These are phyloP conservation scores for Meteorus sp. DNA, from an alignment of 1,140 invertebrate species.

Conservation along the genomic window DNA sequence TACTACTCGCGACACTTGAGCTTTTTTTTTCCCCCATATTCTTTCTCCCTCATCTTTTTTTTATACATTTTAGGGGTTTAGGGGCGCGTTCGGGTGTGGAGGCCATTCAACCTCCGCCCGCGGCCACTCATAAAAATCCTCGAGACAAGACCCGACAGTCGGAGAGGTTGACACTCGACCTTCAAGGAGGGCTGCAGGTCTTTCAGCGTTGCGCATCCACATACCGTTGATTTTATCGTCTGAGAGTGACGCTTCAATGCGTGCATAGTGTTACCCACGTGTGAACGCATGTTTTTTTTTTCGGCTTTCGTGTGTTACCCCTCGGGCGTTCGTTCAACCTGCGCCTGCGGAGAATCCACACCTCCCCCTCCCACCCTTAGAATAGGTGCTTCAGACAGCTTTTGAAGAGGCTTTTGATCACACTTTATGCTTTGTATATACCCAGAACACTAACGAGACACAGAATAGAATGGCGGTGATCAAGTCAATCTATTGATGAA, in stretches of 20 bases:
- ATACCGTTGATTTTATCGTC: constrained; percentile 20
- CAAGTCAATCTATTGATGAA: too few relatives aligned
- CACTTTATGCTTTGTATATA: constrained; percentile 4
- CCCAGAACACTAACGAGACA: not conserved
- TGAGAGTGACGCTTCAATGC: constrained; percentile 12
- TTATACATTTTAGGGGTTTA: constrained; percentile 12
- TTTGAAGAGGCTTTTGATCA: constrained; percentile 18
- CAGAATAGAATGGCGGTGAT: too few relatives aligned
- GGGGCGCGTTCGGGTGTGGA: constrained; percentile 19
- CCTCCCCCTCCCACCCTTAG: not conserved
- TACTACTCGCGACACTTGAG: too few relatives aligned
- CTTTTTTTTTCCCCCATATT: not conserved
- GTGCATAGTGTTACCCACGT: constrained; percentile 4
- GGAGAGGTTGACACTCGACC: constrained; percentile 41
- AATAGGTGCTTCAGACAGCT: constrained; percentile 4
- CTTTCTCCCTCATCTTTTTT: not conserved
- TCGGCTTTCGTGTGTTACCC: not conserved
- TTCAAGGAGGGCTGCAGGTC: constrained; percentile 33
- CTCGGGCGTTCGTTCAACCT: constrained; percentile 20
- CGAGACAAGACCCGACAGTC: constrained; percentile 37
- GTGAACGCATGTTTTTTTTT: constrained; percentile 12
- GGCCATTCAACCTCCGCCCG: constrained; percentile 31
- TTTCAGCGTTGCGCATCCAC: constrained; percentile 24
- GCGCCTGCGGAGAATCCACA: constrained; percentile 5
- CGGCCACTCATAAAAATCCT: constrained; percentile 32